phyloP scores from a whole-genome alignment of 2,888 invertebrate genomes.

The Hydrotaea cyrtoneurina region DNA sequence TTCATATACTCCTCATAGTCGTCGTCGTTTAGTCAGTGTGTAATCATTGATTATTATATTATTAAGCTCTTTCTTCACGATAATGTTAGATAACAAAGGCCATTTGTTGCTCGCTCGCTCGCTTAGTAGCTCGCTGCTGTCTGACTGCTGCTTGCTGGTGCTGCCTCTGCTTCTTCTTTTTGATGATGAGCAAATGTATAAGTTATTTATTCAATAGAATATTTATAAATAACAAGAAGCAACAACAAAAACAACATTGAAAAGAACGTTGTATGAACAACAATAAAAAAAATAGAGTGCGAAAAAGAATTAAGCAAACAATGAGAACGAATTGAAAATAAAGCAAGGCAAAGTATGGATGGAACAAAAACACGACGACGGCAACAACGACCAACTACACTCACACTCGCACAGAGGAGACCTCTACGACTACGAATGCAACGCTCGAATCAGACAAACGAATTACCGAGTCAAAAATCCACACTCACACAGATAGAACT shows the following conservation, averaged over 20 bases:
- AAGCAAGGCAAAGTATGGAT: slow-evolving; percentile 22
- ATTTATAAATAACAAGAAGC: slow-evolving; percentile 48
- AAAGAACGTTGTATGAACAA: slow-evolving; percentile 25
- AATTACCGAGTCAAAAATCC: not conserved
- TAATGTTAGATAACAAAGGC: slow-evolving; percentile 63
- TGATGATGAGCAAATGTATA: slow-evolving; percentile 56
- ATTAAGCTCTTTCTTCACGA: slow-evolving; percentile 57
- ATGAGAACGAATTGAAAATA: slow-evolving; percentile 39
- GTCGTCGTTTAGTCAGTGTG: slow-evolving; percentile 30
- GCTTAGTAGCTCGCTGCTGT: not conserved
- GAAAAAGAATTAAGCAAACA: slow-evolving; percentile 39
- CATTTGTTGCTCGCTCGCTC: slow-evolving; percentile 53
- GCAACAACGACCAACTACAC: too few species aligned
- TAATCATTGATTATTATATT: slow-evolving; percentile 60
- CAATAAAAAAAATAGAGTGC: slow-evolving; percentile 41
- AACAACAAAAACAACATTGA: slow-evolving; percentile 40
- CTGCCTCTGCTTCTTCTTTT: not conserved
- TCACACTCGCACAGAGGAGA: not conserved
- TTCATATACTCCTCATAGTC: not conserved
- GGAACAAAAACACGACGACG: not conserved
- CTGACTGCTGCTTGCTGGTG: not conserved
- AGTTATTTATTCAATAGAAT: slow-evolving; percentile 64
- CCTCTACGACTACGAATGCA: slow-evolving; percentile 3
- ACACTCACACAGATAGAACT: not conserved
- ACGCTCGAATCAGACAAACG: not conserved